These are phyloP conservation scores for Pollachius pollachius DNA, from an alignment of 2,113 vertebrate genomes.

Conservation along the genomic window DNA sequence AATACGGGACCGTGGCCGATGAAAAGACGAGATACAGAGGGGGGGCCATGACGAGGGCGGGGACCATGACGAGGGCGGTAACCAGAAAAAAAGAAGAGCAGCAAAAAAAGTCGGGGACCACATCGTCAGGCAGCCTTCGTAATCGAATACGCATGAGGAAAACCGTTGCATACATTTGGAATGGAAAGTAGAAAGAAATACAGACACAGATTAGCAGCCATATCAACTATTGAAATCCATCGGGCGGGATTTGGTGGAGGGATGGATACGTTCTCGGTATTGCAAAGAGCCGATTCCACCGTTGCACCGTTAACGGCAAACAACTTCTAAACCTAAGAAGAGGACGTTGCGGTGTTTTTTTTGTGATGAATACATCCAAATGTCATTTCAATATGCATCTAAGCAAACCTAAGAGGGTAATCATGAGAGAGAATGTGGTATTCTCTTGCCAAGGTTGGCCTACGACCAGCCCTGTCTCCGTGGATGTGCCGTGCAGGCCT, in stretches of 20 bases:
- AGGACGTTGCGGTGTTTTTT: slow-evolving; percentile 33
- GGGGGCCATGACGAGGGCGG: slow-evolving; percentile 24
- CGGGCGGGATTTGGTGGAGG: slow-evolving; percentile 26
- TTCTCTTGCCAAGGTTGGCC: neutral
- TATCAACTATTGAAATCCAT: slow-evolving; percentile 27
- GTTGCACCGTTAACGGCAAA: slow-evolving; percentile 51
- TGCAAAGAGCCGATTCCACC: slow-evolving; percentile 41
- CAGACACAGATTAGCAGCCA: slow-evolving; percentile 47
- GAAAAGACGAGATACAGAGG: slow-evolving; percentile 37
- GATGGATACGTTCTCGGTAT: slow-evolving; percentile 28
- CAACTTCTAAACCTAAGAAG: slow-evolving; percentile 18
- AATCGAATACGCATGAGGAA: slow-evolving; percentile 46
- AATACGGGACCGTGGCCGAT: slow-evolving; percentile 29
- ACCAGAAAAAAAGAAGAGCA: slow-evolving; percentile 37
- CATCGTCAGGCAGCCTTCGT: slow-evolving; percentile 55
- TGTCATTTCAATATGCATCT: slow-evolving; percentile 44
- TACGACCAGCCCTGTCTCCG: neutral
- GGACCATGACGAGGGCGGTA: slow-evolving; percentile 23
- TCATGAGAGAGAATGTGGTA: slow-evolving; percentile 12
- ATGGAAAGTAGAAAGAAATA: slow-evolving; percentile 37
- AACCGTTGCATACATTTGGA: slow-evolving; percentile 30
- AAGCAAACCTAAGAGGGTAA: slow-evolving; percentile 19
- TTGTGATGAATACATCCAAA: slow-evolving; percentile 58
- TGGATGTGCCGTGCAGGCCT: slow-evolving; percentile 35
- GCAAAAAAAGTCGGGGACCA: slow-evolving; percentile 32